Percentiles rank a stretch among this genome's conserved stretches.
These are phyloP conservation scores for Amblyjoppa fuscipennis DNA, from an alignment of 2,888 invertebrate genomes.

Conservation along the genomic window DNA sequence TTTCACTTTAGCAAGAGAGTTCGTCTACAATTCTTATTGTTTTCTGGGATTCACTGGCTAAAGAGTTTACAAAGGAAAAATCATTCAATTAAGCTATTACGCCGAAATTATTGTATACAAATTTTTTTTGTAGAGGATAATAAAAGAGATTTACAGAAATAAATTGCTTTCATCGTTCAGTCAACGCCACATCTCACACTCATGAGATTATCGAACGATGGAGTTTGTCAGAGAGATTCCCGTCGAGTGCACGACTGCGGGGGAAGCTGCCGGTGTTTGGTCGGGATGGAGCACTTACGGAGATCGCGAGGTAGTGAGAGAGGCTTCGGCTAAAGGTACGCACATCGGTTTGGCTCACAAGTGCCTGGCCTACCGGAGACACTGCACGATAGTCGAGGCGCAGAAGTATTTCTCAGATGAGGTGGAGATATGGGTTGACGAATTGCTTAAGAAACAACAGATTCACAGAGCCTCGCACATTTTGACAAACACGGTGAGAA, in stretches of 20 bases:
- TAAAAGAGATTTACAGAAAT: background rate
- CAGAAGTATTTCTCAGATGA: slow-evolving; percentile 83
- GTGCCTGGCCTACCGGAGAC: slow-evolving; percentile 87
- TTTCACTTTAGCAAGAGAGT: background rate
- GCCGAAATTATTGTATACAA: background rate
- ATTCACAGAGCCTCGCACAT: slow-evolving; percentile 89
- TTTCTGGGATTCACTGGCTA: background rate
- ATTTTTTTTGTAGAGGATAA: background rate
- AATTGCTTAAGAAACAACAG: slow-evolving; percentile 88
- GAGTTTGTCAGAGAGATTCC: slow-evolving; percentile 80
- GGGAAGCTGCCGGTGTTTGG: slow-evolving; percentile 88
- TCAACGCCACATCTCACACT: background rate
- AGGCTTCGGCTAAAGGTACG: slow-evolving; percentile 90
- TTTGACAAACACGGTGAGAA: slow-evolving; percentile 87
- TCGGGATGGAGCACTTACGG: slow-evolving; percentile 89
- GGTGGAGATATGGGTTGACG: slow-evolving; percentile 89
- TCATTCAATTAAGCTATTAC: background rate
- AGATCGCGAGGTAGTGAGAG: slow-evolving; percentile 89
- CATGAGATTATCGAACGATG: slow-evolving; percentile 58
- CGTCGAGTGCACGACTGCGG: slow-evolving; percentile 87
- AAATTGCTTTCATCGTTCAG: background rate
- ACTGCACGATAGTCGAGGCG: slow-evolving; percentile 86
- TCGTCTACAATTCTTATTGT: background rate
- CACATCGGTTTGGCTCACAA: slow-evolving; percentile 88
- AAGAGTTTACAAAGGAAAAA: background rate